Base-by-base conservation (phyloP, 2,888 invertebrate species). In the Dione vanillae region DNA sequence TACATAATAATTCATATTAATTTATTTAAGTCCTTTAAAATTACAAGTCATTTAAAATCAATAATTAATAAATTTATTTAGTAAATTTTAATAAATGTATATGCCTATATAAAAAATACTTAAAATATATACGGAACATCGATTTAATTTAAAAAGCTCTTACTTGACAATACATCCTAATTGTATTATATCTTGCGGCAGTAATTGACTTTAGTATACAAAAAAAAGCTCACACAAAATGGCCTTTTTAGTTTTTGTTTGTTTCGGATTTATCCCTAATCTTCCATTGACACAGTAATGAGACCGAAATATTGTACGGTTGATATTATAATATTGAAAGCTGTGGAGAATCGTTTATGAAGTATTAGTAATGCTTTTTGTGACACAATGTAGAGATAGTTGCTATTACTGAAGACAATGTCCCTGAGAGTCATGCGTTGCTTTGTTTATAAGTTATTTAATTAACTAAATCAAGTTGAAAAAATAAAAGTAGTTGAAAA, bases 271-370 rank as follows among this genome's bases (percentile, higher is more conserved):
- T 91, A 92, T 91, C 92, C 92, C 90, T 92, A 92, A 93, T 93
- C 92, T 93, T 84, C 85, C 89, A 93, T 93, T 93, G 93, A 93
- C 93, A 92, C 83, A 82, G 92, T 93, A 93, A 93, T 93, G 90
- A 92, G 92, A 83, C 87, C 82, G 82, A 89, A 91, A 92, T 91
- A 91, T 91, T 89, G 89, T 90, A 87, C 82, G 82, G 72, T 19
- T 69, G 68, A 73, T 76, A 76, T 75, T 78, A 77, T 80, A 14
- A 82, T 37, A 54, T 82, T 81, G 78, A 68, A 77, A 74, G 78
- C 68, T 49, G 70, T 87, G 77, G 87, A 89, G 88, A 69, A 77
- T 47, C 75, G n/a, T 27, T 27, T 19, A 27, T 20, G 9, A 19
- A 41, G 19, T 58, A 11, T 56, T 56, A 8, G 1, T 54, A 52